Percentiles rank a stretch among this genome's conserved stretches.
Evolutionary conservation across 2,888 invertebrate species (phyloP).

Genomic region (Leptopterna dolabrata): DNA sequence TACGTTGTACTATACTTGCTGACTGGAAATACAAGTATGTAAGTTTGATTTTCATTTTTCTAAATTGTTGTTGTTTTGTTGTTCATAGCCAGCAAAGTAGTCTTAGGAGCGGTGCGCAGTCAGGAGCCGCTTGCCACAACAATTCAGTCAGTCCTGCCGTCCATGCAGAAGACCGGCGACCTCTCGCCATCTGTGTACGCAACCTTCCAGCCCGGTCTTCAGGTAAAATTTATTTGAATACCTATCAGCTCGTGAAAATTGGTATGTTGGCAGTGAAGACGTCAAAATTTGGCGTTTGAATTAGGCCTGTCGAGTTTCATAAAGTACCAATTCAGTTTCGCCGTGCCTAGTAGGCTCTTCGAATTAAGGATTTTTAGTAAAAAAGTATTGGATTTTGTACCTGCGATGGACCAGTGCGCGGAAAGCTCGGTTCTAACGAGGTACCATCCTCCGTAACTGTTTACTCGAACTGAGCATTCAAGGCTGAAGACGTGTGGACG

Average conservation of each 20-base stretch:
- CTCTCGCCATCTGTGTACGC: constrained; percentile 89
- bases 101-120: constrained; percentile 54
- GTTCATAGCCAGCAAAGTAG: constrained; percentile 58
- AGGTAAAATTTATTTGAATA: constrained; percentile 64
- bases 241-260: not conserved
- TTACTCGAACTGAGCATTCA: not conserved
- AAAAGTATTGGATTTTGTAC: too few relatives aligned
- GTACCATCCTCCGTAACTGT: not conserved
- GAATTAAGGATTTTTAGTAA: too few relatives aligned
- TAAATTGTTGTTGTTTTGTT: not conserved
- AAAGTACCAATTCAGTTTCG: too few relatives aligned
- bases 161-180: constrained; percentile 79
- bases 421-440: not conserved
- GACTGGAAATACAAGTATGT: too few relatives aligned
- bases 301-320: too few relatives aligned
- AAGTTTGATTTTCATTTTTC: not conserved
- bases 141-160: constrained; percentile 65
- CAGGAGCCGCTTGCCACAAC: constrained; percentile 62
- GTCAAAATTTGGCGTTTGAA: not conserved
- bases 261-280: not conserved
- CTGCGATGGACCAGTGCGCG: not conserved
- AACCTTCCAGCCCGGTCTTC: constrained; percentile 88
- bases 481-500: not conserved
- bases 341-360: too few relatives aligned
- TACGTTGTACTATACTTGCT: too few relatives aligned